phyloP scores from a whole-genome alignment of 2,888 invertebrate species.

The Agonopterix alstromeriana region DNA sequence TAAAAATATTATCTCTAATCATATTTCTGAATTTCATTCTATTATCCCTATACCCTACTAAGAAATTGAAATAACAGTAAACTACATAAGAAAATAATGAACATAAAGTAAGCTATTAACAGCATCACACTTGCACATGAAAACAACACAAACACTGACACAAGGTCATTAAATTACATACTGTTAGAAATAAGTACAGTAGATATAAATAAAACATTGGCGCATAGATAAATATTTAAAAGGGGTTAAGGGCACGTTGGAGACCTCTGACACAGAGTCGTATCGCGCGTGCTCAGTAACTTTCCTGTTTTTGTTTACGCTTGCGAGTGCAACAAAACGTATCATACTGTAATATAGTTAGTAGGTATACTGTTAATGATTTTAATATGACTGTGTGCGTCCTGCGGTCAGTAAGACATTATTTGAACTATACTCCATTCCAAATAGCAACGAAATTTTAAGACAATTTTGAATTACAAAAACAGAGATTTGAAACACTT shows the following conservation, averaged over 20 bases:
- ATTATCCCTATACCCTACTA: slow-evolving; percentile 5
- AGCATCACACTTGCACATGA: not conserved
- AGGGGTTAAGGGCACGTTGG: slow-evolving; percentile 52
- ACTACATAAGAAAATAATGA: not conserved
- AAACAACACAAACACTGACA: too few relatives aligned
- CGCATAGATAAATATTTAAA: slow-evolving; percentile 43
- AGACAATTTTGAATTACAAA: too few relatives aligned
- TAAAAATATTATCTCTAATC: slow-evolving; percentile 55
- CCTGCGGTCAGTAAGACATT: too few relatives aligned
- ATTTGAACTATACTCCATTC: too few relatives aligned
- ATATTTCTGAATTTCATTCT: slow-evolving; percentile 63
- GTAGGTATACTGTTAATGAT: too few relatives aligned
- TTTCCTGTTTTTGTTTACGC: slow-evolving; percentile 51
- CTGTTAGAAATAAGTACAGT: too few relatives aligned
- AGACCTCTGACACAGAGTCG: slow-evolving; percentile 38
- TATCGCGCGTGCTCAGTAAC: slow-evolving; percentile 51
- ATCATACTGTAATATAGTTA: not conserved
- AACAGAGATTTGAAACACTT: too few relatives aligned
- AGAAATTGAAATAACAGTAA: not conserved
- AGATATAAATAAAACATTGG: slow-evolving; percentile 25
- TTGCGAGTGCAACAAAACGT: not conserved
- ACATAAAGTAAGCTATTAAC: not conserved
- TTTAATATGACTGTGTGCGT: too few relatives aligned
- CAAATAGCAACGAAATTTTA: too few relatives aligned
- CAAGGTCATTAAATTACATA: too few relatives aligned